A percentile compares a stretch with the other conserved stretches of the same genome.
Evolutionary conservation across 2,797 vertebrate species (phyloP).

Genomic region (Champsocephalus gunnari): DNA sequence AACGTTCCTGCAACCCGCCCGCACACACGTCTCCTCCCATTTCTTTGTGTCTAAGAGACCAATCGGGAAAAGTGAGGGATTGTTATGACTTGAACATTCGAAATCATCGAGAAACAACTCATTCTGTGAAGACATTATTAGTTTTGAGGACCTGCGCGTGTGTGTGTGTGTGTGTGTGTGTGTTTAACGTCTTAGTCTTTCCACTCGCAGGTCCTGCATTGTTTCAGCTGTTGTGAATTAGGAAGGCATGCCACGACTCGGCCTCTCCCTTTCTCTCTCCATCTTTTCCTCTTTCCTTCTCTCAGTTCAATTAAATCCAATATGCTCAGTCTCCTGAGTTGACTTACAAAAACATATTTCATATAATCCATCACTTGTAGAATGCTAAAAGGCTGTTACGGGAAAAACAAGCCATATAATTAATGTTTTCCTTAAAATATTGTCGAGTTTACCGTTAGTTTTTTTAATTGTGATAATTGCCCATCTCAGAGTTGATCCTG

Average conservation of each 20-base stretch:
- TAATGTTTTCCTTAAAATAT: neutral
- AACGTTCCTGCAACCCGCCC: constrained; percentile 44
- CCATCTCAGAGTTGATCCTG: neutral
- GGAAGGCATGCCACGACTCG: constrained; percentile 71
- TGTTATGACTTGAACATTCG: constrained; percentile 19
- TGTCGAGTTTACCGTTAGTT: neutral
- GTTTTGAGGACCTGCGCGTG: too few relatives aligned
- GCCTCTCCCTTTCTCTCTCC: constrained; percentile 45
- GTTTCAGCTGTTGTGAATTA: constrained; percentile 88
- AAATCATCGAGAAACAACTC: too few relatives aligned
- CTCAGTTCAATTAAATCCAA: constrained; percentile 27
- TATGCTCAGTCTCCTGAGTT: neutral
- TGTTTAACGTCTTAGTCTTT: constrained; percentile 45
- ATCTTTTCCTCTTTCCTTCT: constrained; percentile 26
- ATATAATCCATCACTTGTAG: neutral
- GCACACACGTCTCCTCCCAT: neutral
- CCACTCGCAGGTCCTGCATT: constrained; percentile 74
- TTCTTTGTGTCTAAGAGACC: constrained; percentile 22
- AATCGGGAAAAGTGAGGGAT: constrained; percentile 21
- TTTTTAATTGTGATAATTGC: neutral
- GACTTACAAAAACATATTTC: neutral
- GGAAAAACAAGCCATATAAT: neutral
- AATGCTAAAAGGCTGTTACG: neutral
- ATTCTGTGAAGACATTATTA: too few relatives aligned
- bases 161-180: neutral